Conservation (phyloP, 1,140 invertebrate species). For the Neomicropteryx cornuta region DNA sequence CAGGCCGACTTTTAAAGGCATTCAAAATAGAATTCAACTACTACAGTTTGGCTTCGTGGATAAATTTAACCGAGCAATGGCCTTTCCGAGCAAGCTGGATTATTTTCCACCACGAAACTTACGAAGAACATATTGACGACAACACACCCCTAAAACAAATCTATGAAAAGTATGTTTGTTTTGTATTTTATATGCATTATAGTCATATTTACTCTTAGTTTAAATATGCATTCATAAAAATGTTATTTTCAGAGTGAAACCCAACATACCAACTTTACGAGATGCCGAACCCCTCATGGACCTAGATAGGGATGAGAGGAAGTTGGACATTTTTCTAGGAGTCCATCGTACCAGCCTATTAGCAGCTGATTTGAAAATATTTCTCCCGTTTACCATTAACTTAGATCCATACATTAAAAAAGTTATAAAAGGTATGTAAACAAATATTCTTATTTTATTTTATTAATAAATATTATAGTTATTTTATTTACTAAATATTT, state of each 20-base stretch:
- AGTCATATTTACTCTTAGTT: not conserved
- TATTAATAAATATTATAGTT: slow-evolving; percentile 1
- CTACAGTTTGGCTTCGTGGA: slow-evolving; percentile 94
- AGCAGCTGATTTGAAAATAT: slow-evolving; percentile 84
- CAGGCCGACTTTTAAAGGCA: slow-evolving; percentile 87
- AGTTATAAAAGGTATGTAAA: slow-evolving; percentile 86
- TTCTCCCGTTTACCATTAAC: slow-evolving; percentile 93
- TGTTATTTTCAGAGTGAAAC: slow-evolving; percentile 50
- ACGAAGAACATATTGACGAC: slow-evolving; percentile 81
- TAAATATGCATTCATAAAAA: slow-evolving; percentile 1
- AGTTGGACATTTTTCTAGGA: slow-evolving; percentile 85
- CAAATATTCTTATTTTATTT: slow-evolving; percentile 3
- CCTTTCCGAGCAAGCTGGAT: slow-evolving; percentile 96
- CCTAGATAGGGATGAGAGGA: slow-evolving; percentile 87
- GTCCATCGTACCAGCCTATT: slow-evolving; percentile 73
- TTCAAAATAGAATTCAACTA: slow-evolving; percentile 99
- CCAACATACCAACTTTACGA: slow-evolving; percentile 70
- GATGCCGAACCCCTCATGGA: slow-evolving; percentile 83
- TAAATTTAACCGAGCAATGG: slow-evolving; percentile 98
- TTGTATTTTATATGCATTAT: not conserved
- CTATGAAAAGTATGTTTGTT: slow-evolving; percentile 74
- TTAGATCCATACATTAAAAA: slow-evolving; percentile 93
- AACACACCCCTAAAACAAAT: slow-evolving; percentile 73
- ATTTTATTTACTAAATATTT: not conserved
- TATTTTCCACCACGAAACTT: slow-evolving; percentile 85